A percentile compares a stretch with the other conserved stretches of the same genome.
phyloP scores from a whole-genome alignment of 2,797 vertebrate species.

The Centropyge bicolor region DNA sequence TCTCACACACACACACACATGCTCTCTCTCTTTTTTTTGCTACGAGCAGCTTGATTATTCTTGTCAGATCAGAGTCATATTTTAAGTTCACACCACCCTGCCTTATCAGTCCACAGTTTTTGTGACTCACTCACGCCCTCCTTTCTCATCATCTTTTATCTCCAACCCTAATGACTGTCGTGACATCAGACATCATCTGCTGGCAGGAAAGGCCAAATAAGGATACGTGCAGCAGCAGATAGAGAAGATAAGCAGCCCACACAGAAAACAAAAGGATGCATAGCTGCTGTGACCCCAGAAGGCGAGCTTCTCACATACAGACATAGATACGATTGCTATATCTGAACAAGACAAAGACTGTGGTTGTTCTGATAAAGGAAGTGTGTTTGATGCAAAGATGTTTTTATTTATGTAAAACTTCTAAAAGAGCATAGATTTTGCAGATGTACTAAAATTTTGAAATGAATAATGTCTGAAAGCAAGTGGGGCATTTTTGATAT shows the following conservation, averaged over 20 bases:
- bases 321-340: slow-evolving; percentile 1
- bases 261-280: slow-evolving; percentile 55
- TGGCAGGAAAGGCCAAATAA: slow-evolving; percentile 80
- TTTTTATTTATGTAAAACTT: slow-evolving; percentile 28
- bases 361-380: slow-evolving; percentile 43
- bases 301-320: slow-evolving; percentile 39
- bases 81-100: slow-evolving; percentile 35
- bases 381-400: slow-evolving; percentile 36
- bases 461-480: not conserved
- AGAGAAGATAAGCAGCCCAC: slow-evolving; percentile 72
- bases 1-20: not conserved
- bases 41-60: slow-evolving; percentile 19
- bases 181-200: slow-evolving; percentile 62
- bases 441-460: not conserved
- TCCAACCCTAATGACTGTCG: slow-evolving; percentile 49
- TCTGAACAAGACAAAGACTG: slow-evolving; percentile 36
- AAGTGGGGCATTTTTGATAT: not conserved
- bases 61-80: slow-evolving; percentile 31
- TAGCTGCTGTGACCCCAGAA: slow-evolving; percentile 42
- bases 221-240: slow-evolving; percentile 55
- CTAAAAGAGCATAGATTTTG: not conserved
- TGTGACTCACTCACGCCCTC: slow-evolving; percentile 35
- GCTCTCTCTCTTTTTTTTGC: not conserved
- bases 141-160: slow-evolving; percentile 53
- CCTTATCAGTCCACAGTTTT: slow-evolving; percentile 39